Conservation (phyloP, 2,797 vertebrate genomes). For the Micromesistius poutassou region DNA sequence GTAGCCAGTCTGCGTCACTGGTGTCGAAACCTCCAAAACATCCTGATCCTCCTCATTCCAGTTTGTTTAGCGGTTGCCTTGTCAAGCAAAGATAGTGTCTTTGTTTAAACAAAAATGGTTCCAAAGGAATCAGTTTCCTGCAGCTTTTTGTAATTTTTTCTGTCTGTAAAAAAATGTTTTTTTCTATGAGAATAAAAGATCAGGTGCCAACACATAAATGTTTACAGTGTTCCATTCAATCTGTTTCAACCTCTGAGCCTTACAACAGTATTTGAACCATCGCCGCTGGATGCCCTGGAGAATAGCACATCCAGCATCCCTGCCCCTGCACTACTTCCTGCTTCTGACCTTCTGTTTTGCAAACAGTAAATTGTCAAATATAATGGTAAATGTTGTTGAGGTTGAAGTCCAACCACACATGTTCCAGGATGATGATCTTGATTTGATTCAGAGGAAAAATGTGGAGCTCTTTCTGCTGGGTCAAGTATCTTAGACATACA, state of each 20-base stretch:
- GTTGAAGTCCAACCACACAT: no score
- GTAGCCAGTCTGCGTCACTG: no score
- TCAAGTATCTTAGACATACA: no score
- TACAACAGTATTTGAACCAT: not conserved
- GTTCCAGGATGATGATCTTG: no score
- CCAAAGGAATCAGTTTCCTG: constrained; percentile 42
- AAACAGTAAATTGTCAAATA: no score
- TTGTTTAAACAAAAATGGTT: constrained; percentile 37
- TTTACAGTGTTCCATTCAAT: not conserved
- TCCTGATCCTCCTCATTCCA: not conserved
- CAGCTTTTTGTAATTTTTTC: constrained; percentile 28
- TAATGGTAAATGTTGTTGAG: no score
- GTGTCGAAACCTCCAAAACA: not conserved
- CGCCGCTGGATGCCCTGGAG: no score
- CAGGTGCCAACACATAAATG: not conserved
- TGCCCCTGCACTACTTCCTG: no score
- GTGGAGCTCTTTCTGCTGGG: no score
- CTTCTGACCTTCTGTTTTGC: no score
- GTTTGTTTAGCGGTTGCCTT: not conserved
- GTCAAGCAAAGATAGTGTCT: constrained; percentile 25
- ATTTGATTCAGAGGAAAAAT: no score
- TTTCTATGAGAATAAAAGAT: constrained; percentile 13
- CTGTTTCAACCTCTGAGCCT: not conserved
- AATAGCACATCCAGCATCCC: no score
- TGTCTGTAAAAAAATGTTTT: not conserved